Conservation (phyloP, 2,888 invertebrate species). For the Argyresthia albistria region DNA sequence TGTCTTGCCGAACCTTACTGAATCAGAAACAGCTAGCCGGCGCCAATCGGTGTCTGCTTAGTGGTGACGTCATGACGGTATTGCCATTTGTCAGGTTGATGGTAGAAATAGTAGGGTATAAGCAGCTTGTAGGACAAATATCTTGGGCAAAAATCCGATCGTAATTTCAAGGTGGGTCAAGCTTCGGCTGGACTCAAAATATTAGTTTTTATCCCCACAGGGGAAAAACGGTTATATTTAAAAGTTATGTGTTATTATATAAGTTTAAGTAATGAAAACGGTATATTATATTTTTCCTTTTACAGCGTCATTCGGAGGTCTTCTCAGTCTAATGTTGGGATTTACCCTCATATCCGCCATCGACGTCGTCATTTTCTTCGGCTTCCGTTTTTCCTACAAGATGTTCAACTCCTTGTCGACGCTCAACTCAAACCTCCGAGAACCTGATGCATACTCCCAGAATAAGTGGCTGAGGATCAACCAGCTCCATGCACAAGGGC, state of each 20-base stretch:
- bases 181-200: slow-evolving; percentile 1
- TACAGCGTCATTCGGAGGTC: slow-evolving; percentile 80
- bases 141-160: neutral
- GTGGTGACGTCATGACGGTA: neutral
- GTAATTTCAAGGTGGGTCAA: neutral
- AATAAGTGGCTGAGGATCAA: neutral
- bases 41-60: neutral
- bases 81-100: neutral
- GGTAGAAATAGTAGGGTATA: neutral
- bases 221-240: too few relatives aligned
- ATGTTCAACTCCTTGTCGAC: slow-evolving; percentile 5
- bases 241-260: too few relatives aligned
- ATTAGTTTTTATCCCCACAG: neutral
- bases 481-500: neutral
- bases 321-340: slow-evolving; percentile 78
- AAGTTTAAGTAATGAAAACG: neutral
- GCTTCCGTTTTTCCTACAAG: slow-evolving; percentile 63
- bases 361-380: slow-evolving; percentile 76
- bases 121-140: neutral
- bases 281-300: slow-evolving; percentile 15
- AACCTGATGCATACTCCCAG: neutral
- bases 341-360: slow-evolving; percentile 79
- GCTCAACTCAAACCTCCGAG: neutral
- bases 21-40: neutral
- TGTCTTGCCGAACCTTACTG: slow-evolving; percentile 2